Evolutionary conservation across 2,113 vertebrate genomes (phyloP).

Genomic region (Dolichotis patagonum): DNA sequence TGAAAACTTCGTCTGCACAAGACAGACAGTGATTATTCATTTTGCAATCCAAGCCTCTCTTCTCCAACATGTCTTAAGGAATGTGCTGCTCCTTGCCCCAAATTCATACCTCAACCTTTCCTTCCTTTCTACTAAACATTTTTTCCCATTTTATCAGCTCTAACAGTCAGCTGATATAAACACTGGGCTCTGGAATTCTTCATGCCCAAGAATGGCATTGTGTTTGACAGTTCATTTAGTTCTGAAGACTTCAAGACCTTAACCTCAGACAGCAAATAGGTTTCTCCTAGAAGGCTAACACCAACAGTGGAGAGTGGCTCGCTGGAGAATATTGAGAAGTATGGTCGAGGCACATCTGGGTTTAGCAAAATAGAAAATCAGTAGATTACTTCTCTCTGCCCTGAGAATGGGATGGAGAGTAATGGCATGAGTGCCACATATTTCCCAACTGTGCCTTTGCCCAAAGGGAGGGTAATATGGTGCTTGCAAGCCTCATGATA

Average conservation of each 20-base stretch:
- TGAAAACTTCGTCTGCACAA: conserved; percentile 41
- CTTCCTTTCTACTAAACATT: conserved; percentile 26
- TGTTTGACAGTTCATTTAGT: conserved; percentile 47
- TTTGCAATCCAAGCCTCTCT: neutral
- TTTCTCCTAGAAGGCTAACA: neutral
- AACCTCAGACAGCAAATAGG: conserved; percentile 4
- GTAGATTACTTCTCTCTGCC: neutral
- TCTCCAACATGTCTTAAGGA: neutral
- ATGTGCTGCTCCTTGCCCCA: neutral
- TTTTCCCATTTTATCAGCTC: conserved; percentile 31
- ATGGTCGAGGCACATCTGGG: neutral
- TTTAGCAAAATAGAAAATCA: conserved; percentile 3
- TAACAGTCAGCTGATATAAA: neutral
- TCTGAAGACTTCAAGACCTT: neutral
- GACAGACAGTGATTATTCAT: neutral
- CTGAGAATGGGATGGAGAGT: neutral
- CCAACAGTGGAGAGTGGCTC: neutral
- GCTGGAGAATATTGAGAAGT: neutral
- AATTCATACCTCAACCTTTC: neutral
- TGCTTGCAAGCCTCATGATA: neutral
- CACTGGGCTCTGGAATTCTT: neutral
- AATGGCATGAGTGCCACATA: neutral
- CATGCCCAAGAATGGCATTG: neutral
- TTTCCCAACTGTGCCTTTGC: neutral
- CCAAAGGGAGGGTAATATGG: neutral